Percentiles rank a stretch among this genome's conserved stretches.
These are phyloP conservation scores for Toxotes jaculatrix DNA, from an alignment of 2,113 vertebrate species.

Conservation along the genomic window DNA sequence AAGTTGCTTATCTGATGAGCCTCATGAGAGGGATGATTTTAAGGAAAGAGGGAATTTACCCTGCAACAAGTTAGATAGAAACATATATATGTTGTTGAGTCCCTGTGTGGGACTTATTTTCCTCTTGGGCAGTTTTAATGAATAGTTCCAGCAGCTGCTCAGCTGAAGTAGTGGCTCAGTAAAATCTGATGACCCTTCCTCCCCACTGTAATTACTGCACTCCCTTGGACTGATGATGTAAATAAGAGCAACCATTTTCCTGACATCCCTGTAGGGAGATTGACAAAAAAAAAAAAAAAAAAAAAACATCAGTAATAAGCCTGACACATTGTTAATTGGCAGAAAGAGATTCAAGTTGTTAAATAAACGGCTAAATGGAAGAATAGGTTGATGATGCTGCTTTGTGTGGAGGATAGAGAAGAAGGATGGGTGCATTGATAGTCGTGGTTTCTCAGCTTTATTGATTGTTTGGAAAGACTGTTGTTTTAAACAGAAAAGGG, in stretches of 20 bases:
- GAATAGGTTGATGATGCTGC: not conserved
- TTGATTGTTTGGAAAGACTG: conserved; percentile 28
- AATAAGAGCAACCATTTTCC: conserved; percentile 11
- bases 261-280: not conserved
- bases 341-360: not conserved
- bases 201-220: conserved; percentile 39
- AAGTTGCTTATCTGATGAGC: not conserved
- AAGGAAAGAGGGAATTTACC: not conserved
- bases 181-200: conserved; percentile 18
- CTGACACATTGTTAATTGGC: not conserved
- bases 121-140: conserved; percentile 49
- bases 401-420: not conserved
- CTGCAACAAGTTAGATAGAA: conserved; percentile 29
- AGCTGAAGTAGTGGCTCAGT: conserved; percentile 24
- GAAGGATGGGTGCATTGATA: not conserved
- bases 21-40: not conserved
- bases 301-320: conserved; percentile 1
- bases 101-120: conserved; percentile 17
- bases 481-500: not conserved
- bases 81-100: not conserved
- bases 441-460: conserved; percentile 14
- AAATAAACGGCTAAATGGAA: not conserved
- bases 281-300: not conserved
- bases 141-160: conserved; percentile 24
- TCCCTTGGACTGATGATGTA: conserved; percentile 9